Evolutionary conservation across 2,888 invertebrate species (phyloP).

Genomic region (Calliopum simillimum): DNA sequence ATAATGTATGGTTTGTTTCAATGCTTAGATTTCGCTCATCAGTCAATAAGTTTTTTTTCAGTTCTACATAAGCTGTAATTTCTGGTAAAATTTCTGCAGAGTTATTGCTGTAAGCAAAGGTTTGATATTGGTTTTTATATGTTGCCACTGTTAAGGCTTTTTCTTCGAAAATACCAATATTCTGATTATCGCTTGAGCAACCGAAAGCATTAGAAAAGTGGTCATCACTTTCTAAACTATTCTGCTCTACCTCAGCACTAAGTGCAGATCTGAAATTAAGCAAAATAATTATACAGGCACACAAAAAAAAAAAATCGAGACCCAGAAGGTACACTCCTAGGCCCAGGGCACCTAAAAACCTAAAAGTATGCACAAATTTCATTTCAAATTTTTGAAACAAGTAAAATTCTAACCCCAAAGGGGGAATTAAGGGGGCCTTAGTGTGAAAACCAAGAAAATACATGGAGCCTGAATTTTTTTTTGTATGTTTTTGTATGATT

Average conservation of each 20-base stretch:
- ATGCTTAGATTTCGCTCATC: background rate
- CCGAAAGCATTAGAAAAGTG: constrained; percentile 11
- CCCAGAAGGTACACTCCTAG: too few relatives aligned
- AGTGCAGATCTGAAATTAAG: background rate
- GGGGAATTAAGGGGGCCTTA: too few relatives aligned
- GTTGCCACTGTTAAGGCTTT: background rate
- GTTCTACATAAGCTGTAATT: too few relatives aligned
- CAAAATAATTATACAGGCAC: too few relatives aligned
- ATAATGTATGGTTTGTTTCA: background rate
- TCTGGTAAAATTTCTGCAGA: background rate
- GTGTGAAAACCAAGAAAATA: too few relatives aligned
- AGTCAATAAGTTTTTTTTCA: background rate
- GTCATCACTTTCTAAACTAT: constrained; percentile 31
- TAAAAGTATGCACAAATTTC: too few relatives aligned
- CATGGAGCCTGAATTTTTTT: too few relatives aligned
- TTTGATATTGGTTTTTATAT: background rate
- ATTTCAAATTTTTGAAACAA: too few relatives aligned
- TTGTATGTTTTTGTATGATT: too few relatives aligned
- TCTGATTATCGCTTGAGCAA: background rate
- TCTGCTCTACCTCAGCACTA: constrained; percentile 29
- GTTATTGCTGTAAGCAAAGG: background rate
- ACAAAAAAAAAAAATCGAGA: too few relatives aligned
- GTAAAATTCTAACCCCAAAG: too few relatives aligned
- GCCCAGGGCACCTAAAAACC: too few relatives aligned
- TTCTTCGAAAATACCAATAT: background rate